Evolutionary conservation across 2,113 vertebrate species (phyloP).

Genomic region (Lophochroa leadbeateri): DNA sequence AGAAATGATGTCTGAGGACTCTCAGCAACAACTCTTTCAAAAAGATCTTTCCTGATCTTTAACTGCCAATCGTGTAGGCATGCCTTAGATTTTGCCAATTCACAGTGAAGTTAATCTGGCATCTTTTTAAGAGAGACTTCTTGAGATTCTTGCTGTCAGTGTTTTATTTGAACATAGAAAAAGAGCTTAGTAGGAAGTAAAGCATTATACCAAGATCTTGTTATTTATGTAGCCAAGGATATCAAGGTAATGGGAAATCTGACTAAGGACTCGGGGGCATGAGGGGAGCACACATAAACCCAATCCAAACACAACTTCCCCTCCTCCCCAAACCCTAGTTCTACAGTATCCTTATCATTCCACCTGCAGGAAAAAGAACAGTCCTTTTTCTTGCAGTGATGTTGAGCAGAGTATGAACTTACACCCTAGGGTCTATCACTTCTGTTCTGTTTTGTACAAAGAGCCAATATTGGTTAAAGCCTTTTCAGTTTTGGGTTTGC

Average conservation of each 20-base stretch:
- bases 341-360: not conserved
- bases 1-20: not conserved
- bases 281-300: not conserved
- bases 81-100: not conserved
- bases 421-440: not conserved
- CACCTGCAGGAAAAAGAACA: not conserved
- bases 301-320: not conserved
- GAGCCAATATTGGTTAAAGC: not conserved
- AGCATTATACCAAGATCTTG: not conserved
- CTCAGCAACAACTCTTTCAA: not conserved
- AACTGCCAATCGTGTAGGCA: not conserved
- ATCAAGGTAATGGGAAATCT: not conserved
- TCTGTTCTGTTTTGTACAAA: not conserved
- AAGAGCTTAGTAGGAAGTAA: not conserved
- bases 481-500: not conserved
- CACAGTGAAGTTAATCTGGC: not conserved
- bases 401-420: not conserved
- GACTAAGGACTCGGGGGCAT: rapidly evolving
- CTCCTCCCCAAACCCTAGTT: not conserved
- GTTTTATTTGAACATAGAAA: not conserved
- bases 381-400: not conserved
- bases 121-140: not conserved
- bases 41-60: not conserved
- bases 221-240: not conserved
- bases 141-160: not conserved